Conservation (phyloP, 2,113 vertebrate species). For the Campylomormyrus tamandua region DNA sequence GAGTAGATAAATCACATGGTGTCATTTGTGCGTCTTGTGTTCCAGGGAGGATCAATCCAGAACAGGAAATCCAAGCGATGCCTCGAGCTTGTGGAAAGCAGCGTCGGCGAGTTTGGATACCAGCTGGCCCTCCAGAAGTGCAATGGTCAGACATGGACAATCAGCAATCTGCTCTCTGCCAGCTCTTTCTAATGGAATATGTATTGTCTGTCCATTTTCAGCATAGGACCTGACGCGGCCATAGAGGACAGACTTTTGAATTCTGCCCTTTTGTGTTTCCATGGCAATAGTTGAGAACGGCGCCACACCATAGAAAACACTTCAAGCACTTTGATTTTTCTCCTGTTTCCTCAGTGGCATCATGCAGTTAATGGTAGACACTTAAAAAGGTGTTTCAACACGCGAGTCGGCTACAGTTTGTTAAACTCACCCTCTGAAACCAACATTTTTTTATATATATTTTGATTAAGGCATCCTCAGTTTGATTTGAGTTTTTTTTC, state of each 20-base stretch:
- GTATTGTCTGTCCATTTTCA: conserved; percentile 19
- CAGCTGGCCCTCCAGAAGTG: conserved; percentile 89
- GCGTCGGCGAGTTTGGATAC: conserved; percentile 83
- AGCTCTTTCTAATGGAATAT: conserved; percentile 58
- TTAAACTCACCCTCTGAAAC: conserved; percentile 46
- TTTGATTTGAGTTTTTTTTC: conserved; percentile 46
- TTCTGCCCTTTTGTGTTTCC: background rate
- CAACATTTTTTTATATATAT: conserved; percentile 44
- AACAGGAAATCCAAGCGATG: conserved; percentile 95
- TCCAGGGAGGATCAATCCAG: conserved; percentile 90
- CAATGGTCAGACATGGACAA: conserved; percentile 88
- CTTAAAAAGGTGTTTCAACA: conserved; percentile 44
- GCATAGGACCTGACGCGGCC: conserved; percentile 28
- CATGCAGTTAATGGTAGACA: conserved; percentile 59
- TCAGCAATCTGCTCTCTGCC: conserved; percentile 80
- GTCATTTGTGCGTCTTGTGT: conserved; percentile 28
- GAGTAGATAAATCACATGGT: background rate
- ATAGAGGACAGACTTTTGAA: background rate
- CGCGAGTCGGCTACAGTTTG: conserved; percentile 37
- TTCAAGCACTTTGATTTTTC: conserved; percentile 44
- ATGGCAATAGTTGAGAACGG: background rate
- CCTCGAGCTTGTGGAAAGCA: conserved; percentile 84
- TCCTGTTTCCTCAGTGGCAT: conserved; percentile 39
- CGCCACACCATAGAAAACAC: conserved; percentile 27
- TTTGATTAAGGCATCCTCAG: conserved; percentile 52